Percentiles rank a stretch among this genome's conserved stretches.
Conservation (phyloP, 1,140 invertebrate genomes). For the Hylaeus volcanicus region DNA sequence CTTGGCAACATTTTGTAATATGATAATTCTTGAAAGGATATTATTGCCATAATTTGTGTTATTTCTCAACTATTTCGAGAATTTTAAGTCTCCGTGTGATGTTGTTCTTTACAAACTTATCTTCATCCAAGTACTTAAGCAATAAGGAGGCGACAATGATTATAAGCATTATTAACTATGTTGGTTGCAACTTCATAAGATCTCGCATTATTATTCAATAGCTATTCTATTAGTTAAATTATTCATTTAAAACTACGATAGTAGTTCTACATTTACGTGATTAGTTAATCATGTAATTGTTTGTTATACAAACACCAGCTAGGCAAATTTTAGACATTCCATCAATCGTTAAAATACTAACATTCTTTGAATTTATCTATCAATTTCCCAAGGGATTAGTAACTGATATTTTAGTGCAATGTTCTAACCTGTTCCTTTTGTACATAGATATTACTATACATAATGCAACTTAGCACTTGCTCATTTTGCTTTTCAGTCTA, state of each 20-base stretch:
- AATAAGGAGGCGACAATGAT: conserved; percentile 43
- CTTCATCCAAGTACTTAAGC: conserved; percentile 39
- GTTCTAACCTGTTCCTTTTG: conserved; percentile 62
- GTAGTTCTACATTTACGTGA: conserved; percentile 38
- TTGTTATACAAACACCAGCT: conserved; percentile 63
- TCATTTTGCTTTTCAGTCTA: conserved; percentile 36
- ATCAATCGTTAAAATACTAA: conserved; percentile 31
- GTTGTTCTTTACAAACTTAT: conserved; percentile 24
- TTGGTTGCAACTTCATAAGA: conserved; percentile 38
- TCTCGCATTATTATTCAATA: conserved; percentile 33
- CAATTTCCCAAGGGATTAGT: conserved; percentile 46
- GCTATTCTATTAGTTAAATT: conserved; percentile 29
- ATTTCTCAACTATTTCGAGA: background rate
- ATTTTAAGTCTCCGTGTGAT: conserved; percentile 19
- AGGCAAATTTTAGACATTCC: conserved; percentile 54
- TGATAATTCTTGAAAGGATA: conserved; percentile 1
- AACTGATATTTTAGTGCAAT: conserved; percentile 70
- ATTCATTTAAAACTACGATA: conserved; percentile 41
- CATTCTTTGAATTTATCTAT: conserved; percentile 32
- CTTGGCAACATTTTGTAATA: conserved; percentile 19
- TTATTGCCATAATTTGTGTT: conserved; percentile 10
- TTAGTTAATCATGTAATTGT: conserved; percentile 53
- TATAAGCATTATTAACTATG: conserved; percentile 29
- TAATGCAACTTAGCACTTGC: conserved; percentile 28
- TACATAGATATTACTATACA: conserved; percentile 58